Percentiles rank a stretch among this genome's conserved stretches.
Conservation (phyloP, 2,888 invertebrate species). For the Callyntrura guangdongensis region DNA sequence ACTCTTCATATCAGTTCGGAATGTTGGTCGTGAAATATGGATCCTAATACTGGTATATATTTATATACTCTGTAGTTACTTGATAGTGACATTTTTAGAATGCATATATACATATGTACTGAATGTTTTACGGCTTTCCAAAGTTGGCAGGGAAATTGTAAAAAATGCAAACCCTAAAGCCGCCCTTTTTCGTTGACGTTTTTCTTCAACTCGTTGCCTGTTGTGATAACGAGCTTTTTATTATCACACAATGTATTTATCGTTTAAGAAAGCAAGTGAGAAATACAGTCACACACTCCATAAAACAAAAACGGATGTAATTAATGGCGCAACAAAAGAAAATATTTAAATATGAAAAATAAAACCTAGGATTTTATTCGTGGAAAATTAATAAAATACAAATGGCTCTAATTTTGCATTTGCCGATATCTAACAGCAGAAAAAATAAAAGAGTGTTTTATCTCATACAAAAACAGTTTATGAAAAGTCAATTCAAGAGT, state of each 20-base stretch:
- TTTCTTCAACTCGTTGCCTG: too few species aligned
- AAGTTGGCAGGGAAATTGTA: too few species aligned
- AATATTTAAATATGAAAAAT: neutral
- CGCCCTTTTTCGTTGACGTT: too few species aligned
- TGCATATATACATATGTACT: too few species aligned
- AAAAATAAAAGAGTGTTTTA: neutral
- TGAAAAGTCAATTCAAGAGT: neutral
- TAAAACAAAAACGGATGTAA: constrained; percentile 26
- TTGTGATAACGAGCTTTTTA: neutral
- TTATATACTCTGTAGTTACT: too few species aligned
- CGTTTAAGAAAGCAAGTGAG: neutral
- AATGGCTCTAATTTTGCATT: neutral
- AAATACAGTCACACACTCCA: neutral
- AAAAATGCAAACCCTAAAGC: too few species aligned
- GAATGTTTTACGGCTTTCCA: too few species aligned
- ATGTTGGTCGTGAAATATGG: too few species aligned
- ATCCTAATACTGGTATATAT: too few species aligned
- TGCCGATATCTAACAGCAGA: neutral
- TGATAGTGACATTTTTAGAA: too few species aligned
- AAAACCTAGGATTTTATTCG: neutral
- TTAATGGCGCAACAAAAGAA: constrained; percentile 25
- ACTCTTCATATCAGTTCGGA: too few species aligned
- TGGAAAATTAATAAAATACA: neutral
- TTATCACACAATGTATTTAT: constrained; percentile 22
- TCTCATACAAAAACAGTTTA: neutral